Evolutionary conservation across 2,113 vertebrate species (phyloP), one percentile per base, ranked within the genome.

Genomic region (Anolis sagrei): DNA sequence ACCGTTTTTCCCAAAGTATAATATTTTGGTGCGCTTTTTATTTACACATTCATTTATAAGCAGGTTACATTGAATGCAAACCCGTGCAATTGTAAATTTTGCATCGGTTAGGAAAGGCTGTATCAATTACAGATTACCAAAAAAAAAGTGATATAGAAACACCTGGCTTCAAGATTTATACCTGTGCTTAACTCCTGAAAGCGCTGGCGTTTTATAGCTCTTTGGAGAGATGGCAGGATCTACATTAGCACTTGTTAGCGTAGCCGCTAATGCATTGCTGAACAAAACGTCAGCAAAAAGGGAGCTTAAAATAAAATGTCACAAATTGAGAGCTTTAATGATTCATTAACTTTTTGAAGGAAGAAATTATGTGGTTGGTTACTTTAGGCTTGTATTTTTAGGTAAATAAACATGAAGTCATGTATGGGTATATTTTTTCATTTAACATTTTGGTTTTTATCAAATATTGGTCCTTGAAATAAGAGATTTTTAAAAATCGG

Each of bases 111-210:
- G 86, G 91, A 88, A 92, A 93, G 84, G 91, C 80, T 68, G 86
- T 90, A 92, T 94, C 7, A 79, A 93, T 94, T 93, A 27, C 87
- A 95, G 91, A 90, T 94, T 93, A 89, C 39, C 79, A 32, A 81
- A 68, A 93, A 95, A 93, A 89, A n/a, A n/a, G n/a, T 94, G 92
- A 91, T 95, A 93, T 93, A 94, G 92, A 94, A 96, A 95, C 97
- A 97, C 95, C 95, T 97, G 97, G 94, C 88, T 78, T 16, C 78
- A 93, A 95, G 96, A 96, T 96, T 96, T 96, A 96, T 95, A 91
- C 87, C 87, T 81, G 79, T 83, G 90, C 87, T 91, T 94, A 93
- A 93, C 93, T 95, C 93, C 93, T 96, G 93, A 95, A 95, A 95
- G 93, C 88, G 29, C 89, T 93, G 62, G 82, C 70, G 68, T 95